These are phyloP conservation scores for Agrilus planipennis DNA, from an alignment of 1,140 invertebrate species.

Conservation along the genomic window DNA sequence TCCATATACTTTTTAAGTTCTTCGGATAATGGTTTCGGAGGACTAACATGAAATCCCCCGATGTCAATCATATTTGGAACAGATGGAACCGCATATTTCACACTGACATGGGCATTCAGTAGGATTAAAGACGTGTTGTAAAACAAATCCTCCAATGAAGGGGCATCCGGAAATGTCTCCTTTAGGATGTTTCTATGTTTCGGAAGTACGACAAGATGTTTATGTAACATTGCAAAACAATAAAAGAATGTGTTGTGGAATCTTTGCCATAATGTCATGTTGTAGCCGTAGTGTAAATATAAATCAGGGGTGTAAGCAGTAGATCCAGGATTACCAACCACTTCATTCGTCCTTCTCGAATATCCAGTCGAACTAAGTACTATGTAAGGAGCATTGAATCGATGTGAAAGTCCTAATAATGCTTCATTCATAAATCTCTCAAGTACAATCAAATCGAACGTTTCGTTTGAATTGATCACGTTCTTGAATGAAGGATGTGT, in stretches of 20 bases:
- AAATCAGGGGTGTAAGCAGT: constrained; percentile 7
- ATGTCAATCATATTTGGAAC: constrained; percentile 36
- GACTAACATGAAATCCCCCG: constrained; percentile 27
- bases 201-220: background rate
- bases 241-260: constrained; percentile 4
- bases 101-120: constrained; percentile 11
- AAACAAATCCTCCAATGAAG: constrained; percentile 8
- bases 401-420: constrained; percentile 5
- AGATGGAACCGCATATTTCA: constrained; percentile 27
- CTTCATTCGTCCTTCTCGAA: constrained; percentile 14
- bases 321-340: constrained; percentile 29
- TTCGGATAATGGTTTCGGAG: constrained; percentile 13
- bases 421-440: constrained; percentile 10
- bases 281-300: constrained; percentile 2
- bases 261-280: constrained; percentile 9
- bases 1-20: constrained; percentile 38
- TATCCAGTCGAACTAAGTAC: constrained; percentile 22
- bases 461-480: constrained; percentile 3
- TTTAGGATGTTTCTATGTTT: constrained; percentile 6
- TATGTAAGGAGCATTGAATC: constrained; percentile 10
- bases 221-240: background rate
- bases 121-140: constrained; percentile 11
- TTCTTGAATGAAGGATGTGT: constrained; percentile 4
- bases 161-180: constrained; percentile 9
- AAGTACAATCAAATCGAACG: constrained; percentile 8